Conservation (phyloP, 2,113 vertebrate species). For the Dasyornis broadbenti region DNA sequence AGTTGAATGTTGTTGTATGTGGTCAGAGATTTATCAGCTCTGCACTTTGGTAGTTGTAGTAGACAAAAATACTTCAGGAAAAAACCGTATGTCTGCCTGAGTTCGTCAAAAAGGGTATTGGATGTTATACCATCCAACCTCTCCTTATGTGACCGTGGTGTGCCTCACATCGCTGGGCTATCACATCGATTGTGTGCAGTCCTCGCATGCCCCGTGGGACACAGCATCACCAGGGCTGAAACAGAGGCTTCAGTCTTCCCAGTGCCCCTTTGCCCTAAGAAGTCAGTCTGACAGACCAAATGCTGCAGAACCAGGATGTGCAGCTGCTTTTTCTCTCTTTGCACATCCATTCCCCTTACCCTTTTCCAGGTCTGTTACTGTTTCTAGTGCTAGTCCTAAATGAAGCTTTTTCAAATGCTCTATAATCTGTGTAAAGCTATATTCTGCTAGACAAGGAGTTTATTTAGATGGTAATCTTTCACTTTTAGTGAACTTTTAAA, state of each 20-base stretch:
- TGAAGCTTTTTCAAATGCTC: background rate
- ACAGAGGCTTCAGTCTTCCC: background rate
- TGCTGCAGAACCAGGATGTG: background rate
- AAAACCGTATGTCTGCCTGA: background rate
- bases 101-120: background rate
- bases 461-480: background rate
- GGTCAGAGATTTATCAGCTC: background rate
- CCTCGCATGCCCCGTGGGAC: accelerated
- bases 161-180: background rate
- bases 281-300: background rate
- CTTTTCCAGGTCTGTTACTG: background rate
- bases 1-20: background rate
- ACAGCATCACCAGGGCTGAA: background rate
- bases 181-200: accelerated
- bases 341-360: background rate
- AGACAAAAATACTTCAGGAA: background rate
- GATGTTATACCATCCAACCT: background rate
- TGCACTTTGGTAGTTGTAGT: background rate
- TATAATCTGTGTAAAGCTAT: background rate
- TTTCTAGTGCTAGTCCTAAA: background rate
- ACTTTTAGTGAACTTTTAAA: background rate
- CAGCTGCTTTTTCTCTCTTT: background rate
- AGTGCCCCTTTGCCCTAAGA: accelerated
- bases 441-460: background rate
- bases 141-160: background rate